Evolutionary conservation across 1,140 invertebrate species (phyloP).

Genomic region (Maconellicoccus hirsutus): DNA sequence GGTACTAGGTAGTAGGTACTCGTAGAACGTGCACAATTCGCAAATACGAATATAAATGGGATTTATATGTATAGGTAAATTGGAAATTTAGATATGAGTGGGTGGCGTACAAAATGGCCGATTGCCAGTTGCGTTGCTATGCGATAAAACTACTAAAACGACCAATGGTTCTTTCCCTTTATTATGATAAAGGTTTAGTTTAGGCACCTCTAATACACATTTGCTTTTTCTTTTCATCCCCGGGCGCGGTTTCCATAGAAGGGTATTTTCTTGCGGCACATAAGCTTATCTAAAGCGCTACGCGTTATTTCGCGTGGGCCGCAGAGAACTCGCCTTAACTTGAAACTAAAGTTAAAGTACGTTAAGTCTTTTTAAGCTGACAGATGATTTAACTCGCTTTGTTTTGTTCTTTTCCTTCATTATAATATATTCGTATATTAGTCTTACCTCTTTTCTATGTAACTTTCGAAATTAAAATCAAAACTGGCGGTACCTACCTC

Average conservation of each 20-base stretch:
- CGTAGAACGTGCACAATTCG: no score
- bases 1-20: no score
- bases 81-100: not conserved
- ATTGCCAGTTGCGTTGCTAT: conserved; percentile 1
- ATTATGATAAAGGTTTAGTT: not conserved
- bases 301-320: not conserved
- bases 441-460: not conserved
- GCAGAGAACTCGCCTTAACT: not conserved
- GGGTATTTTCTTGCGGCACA: not conserved
- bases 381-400: conserved; percentile 8
- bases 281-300: conserved; percentile 4
- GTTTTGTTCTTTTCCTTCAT: not conserved
- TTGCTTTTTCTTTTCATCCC: not conserved
- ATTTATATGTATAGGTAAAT: not conserved
- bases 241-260: not conserved
- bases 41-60: not conserved
- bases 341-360: not conserved
- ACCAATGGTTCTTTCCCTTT: conserved; percentile 7
- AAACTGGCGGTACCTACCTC: not conserved
- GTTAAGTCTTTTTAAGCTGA: conserved; percentile 9
- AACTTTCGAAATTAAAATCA: not conserved
- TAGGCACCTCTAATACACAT: conserved; percentile 7
- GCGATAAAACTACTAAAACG: not conserved
- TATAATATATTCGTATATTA: not conserved
- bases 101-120: conserved; percentile 6